phyloP scores from a whole-genome alignment of 2,113 vertebrate species.

The Hassar affinis region DNA sequence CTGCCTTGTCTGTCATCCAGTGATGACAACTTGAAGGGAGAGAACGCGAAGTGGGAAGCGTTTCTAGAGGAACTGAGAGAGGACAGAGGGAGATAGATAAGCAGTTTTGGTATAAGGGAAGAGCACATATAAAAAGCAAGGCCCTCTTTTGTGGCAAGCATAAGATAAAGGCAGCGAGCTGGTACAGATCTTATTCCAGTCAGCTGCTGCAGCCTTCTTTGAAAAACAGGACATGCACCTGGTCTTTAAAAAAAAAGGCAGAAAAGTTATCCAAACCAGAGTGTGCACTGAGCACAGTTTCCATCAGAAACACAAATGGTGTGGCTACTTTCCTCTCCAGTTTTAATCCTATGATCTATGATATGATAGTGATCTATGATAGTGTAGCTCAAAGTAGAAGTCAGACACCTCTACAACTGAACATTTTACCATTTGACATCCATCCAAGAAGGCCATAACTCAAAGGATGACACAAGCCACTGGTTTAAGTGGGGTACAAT shows the following conservation, averaged over 20 bases:
- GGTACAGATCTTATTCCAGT: slow-evolving; percentile 36
- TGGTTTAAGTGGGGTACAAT: slow-evolving; percentile 40
- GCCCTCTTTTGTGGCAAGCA: slow-evolving; percentile 30
- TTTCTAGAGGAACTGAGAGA: slow-evolving; percentile 39
- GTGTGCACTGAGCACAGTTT: slow-evolving; percentile 32
- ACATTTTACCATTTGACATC: slow-evolving; percentile 24
- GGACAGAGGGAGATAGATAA: slow-evolving; percentile 42
- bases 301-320: slow-evolving; percentile 45
- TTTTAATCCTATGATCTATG: slow-evolving; percentile 32
- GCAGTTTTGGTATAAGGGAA: slow-evolving; percentile 51
- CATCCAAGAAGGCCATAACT: slow-evolving; percentile 6
- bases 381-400: slow-evolving; percentile 20
- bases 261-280: slow-evolving; percentile 49
- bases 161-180: slow-evolving; percentile 46
- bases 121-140: neutral
- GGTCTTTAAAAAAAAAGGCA: slow-evolving; percentile 26
- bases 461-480: slow-evolving; percentile 16
- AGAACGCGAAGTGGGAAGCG: slow-evolving; percentile 23
- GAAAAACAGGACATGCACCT: slow-evolving; percentile 56
- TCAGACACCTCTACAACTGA: slow-evolving; percentile 21
- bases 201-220: slow-evolving; percentile 48
- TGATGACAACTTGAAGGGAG: slow-evolving; percentile 1
- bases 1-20: slow-evolving; percentile 59
- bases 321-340: slow-evolving; percentile 10
- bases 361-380: too few species aligned